Conservation (phyloP, 2,888 invertebrate genomes). For the Caenorhabditis sp. region DNA sequence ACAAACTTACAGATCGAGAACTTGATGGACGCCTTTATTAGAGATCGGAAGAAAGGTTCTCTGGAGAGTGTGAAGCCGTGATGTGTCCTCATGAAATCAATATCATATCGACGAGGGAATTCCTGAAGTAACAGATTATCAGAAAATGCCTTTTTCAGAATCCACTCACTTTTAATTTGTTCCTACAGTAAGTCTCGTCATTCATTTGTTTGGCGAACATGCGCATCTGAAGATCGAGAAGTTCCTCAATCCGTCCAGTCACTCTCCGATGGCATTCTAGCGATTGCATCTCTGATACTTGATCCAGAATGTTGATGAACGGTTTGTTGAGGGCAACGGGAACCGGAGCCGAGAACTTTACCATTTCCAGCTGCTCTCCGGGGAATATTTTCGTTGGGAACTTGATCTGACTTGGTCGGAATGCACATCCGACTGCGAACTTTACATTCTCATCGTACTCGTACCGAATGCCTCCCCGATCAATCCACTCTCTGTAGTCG, state of each 20-base stretch:
- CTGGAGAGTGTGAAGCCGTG: constrained; percentile 66
- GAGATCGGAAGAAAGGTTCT: constrained; percentile 80
- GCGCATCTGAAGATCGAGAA: constrained; percentile 76
- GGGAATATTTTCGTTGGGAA: constrained; percentile 31
- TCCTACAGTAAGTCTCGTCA: constrained; percentile 70
- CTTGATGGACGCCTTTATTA: constrained; percentile 73
- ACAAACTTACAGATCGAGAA: constrained; percentile 64
- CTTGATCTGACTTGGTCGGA: constrained; percentile 48
- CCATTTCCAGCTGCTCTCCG: constrained; percentile 73
- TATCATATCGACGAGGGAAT: constrained; percentile 68
- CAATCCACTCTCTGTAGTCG: constrained; percentile 31
- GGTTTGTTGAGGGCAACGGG: constrained; percentile 82
- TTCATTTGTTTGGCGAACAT: constrained; percentile 69
- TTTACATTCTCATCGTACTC: background rate
- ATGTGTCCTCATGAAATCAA: constrained; percentile 53
- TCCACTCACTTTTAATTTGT: constrained; percentile 65
- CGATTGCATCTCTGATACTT: constrained; percentile 72
- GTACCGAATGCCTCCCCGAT: background rate
- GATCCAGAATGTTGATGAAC: constrained; percentile 83
- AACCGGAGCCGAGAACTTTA: constrained; percentile 77
- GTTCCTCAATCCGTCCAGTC: constrained; percentile 73
- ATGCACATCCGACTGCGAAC: constrained; percentile 14
- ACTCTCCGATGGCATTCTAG: constrained; percentile 70
- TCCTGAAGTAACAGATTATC: constrained; percentile 50
- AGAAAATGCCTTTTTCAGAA: background rate